A percentile compares a stretch with the other conserved stretches of the same genome.
phyloP scores from a whole-genome alignment of 1,140 invertebrate species.

The Steinernema feltiae region DNA sequence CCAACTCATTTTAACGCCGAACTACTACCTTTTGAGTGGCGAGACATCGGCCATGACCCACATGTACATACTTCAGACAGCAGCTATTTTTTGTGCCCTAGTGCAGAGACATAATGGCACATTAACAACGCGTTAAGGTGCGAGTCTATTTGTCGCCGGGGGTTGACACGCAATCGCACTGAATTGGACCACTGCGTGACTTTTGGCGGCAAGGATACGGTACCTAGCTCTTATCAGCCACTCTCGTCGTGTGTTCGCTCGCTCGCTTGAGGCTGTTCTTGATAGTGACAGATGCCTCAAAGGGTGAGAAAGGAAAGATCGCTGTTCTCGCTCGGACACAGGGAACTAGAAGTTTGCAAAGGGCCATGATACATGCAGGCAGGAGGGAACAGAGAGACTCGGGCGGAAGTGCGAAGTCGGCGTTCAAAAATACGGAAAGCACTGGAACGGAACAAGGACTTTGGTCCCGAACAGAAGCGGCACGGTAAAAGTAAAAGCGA shows the following conservation, averaged over 20 bases:
- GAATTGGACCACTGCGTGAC: neutral
- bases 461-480: too few relatives aligned
- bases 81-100: neutral
- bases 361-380: too few relatives aligned
- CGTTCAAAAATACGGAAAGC: too few relatives aligned
- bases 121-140: neutral
- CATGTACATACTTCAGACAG: neutral
- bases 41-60: neutral
- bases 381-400: too few relatives aligned
- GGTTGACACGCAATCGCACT: conserved; percentile 13
- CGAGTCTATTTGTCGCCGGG: conserved; percentile 7
- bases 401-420: too few relatives aligned
- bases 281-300: neutral
- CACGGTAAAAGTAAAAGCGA: too few relatives aligned
- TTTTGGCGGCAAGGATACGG: neutral
- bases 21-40: neutral
- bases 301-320: neutral
- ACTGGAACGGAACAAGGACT: too few relatives aligned
- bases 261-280: neutral
- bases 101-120: conserved; percentile 2
- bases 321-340: neutral
- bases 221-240: neutral
- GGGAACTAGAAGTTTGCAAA: too few relatives aligned
- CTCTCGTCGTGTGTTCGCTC: neutral
- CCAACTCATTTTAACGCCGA: neutral